phyloP scores from a whole-genome alignment of 2,113 vertebrate species.

The Scartelaos histophorus region DNA sequence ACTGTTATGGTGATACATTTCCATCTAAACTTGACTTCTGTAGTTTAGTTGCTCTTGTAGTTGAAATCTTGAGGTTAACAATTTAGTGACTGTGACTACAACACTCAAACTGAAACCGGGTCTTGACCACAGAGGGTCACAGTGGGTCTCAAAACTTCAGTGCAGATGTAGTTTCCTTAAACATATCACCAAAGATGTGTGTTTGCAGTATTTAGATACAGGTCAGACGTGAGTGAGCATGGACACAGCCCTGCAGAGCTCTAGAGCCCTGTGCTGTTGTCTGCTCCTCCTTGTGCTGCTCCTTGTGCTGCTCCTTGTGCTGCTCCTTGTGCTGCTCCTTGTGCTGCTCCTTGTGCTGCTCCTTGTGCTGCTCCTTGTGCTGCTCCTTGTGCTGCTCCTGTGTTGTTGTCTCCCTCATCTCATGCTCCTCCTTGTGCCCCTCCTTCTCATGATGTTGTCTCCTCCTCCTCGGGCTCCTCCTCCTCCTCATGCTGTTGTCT shows the following conservation, averaged over 20 bases:
- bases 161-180: no score
- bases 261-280: conserved; percentile 9
- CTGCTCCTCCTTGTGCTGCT: conserved; percentile 46
- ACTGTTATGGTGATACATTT: no score
- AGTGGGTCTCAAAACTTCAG: no score
- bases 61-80: neutral
- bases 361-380: no score
- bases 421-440: no score
- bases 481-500: conserved; percentile 19
- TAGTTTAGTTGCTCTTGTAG: neutral
- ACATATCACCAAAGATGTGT: neutral
- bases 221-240: neutral
- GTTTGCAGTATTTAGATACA: neutral
- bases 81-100: neutral
- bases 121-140: neutral
- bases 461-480: neutral
- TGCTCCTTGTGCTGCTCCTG: no score
- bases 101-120: neutral
- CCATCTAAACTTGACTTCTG: neutral
- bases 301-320: conserved; percentile 27
- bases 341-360: no score
- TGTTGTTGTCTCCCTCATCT: no score
- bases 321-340: neutral
- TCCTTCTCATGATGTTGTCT: no score
- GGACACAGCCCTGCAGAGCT: neutral